phyloP scores from a whole-genome alignment of 2,888 invertebrate genomes.

The Drosophila demipolita region DNA sequence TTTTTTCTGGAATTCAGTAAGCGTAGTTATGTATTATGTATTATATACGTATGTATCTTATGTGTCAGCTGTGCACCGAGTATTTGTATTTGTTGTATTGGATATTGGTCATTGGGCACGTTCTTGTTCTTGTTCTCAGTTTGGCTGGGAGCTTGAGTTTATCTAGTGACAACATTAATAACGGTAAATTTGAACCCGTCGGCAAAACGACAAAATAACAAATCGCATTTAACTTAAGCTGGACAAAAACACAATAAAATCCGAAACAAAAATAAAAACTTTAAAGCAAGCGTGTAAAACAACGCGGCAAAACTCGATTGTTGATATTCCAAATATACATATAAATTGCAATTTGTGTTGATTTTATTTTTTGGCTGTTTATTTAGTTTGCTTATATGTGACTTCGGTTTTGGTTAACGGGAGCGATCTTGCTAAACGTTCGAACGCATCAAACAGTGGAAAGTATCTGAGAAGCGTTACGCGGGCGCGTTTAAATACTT shows the following conservation, averaged over 20 bases:
- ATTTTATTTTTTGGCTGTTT: conserved; percentile 1
- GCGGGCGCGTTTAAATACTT: conserved; percentile 74
- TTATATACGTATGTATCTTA: neutral
- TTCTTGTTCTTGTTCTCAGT: conserved; percentile 45
- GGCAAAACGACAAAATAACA: conserved; percentile 24
- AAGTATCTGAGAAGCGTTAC: conserved; percentile 75
- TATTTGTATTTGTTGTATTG: conserved; percentile 30
- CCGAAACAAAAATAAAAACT: conserved; percentile 12
- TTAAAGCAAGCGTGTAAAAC: neutral
- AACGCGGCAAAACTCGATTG: conserved; percentile 2
- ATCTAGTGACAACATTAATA: conserved; percentile 67
- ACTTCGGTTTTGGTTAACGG: conserved; percentile 29
- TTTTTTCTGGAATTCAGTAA: neutral
- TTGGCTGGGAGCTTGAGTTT: conserved; percentile 33
- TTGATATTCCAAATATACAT: conserved; percentile 7
- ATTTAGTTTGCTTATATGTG: conserved; percentile 9
- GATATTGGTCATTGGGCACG: conserved; percentile 1
- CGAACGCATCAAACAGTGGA: conserved; percentile 75
- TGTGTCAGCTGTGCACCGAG: conserved; percentile 50
- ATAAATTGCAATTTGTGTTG: neutral
- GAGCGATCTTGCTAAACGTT: conserved; percentile 61
- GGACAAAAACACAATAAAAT: conserved; percentile 8
- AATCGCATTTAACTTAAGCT: conserved; percentile 31
- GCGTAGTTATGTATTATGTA: neutral
- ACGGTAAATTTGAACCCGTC: conserved; percentile 46